These are phyloP conservation scores for Alcedo atthis DNA, from an alignment of 2,797 vertebrate genomes.

Conservation along the genomic window DNA sequence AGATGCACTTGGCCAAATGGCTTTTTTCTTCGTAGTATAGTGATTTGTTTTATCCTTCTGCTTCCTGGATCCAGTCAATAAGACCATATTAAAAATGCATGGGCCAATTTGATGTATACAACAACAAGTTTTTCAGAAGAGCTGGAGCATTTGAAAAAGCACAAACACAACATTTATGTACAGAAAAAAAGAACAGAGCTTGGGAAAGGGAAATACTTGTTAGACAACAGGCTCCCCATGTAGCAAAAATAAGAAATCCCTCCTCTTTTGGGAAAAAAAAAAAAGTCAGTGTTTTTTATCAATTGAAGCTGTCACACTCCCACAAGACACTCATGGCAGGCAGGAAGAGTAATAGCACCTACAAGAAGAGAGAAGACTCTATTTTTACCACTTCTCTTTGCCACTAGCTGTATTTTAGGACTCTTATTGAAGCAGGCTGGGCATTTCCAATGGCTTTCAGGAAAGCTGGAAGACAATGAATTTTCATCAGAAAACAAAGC, in stretches of 20 bases:
- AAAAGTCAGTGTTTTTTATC: background rate
- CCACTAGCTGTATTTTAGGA: background rate
- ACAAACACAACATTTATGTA: background rate
- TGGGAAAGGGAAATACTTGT: slow-evolving; percentile 40
- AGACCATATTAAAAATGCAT: slow-evolving; percentile 69
- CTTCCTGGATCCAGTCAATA: slow-evolving; percentile 52
- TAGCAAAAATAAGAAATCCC: slow-evolving; percentile 41
- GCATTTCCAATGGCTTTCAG: background rate
- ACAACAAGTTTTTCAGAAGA: background rate
- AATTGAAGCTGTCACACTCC: background rate
- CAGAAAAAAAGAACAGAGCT: background rate
- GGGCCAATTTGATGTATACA: slow-evolving; percentile 41
- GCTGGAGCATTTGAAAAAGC: background rate
- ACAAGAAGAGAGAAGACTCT: background rate
- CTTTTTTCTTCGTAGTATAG: slow-evolving; percentile 42
- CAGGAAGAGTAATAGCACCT: background rate
- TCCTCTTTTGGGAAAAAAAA: slow-evolving; percentile 27
- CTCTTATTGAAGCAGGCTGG: background rate
- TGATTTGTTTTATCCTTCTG: slow-evolving; percentile 59
- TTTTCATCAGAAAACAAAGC: slow-evolving; percentile 37
- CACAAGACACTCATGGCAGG: background rate
- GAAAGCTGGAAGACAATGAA: slow-evolving; percentile 30
- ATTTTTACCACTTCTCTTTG: background rate
- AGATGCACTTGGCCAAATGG: slow-evolving; percentile 65
- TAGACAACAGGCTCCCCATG: background rate